Percentiles rank a stretch among this genome's conserved stretches.
Evolutionary conservation across 2,888 invertebrate genomes (phyloP).

Genomic region (Clusia tigrina): DNA sequence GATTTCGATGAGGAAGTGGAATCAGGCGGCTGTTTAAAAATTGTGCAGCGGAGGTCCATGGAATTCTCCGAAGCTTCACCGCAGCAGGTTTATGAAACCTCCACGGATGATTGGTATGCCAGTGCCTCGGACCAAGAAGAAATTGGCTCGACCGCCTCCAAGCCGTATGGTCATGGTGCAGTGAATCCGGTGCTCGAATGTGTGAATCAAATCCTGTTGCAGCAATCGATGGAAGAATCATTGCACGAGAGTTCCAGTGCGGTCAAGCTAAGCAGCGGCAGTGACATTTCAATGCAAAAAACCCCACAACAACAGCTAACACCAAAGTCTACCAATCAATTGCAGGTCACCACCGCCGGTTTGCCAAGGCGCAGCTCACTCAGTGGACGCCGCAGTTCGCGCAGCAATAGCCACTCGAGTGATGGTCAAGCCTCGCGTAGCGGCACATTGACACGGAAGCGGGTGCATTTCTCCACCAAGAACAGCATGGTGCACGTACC

Average conservation of each 20-base stretch:
- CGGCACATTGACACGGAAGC: constrained; percentile 62
- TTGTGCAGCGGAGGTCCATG: constrained; percentile 47
- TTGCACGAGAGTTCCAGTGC: constrained; percentile 33
- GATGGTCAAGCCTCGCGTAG: constrained; percentile 38
- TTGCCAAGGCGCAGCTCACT: constrained; percentile 51
- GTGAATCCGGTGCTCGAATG: constrained; percentile 87
- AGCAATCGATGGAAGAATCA: constrained; percentile 72
- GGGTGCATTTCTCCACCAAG: constrained; percentile 72
- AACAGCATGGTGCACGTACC: constrained; percentile 69
- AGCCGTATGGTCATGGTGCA: constrained; percentile 67
- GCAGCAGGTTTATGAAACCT: constrained; percentile 61
- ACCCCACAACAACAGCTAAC: neutral
- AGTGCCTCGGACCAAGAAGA: constrained; percentile 82
- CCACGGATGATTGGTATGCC: constrained; percentile 79
- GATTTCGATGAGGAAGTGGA: constrained; percentile 47
- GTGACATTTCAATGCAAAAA: neutral
- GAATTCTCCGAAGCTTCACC: constrained; percentile 61
- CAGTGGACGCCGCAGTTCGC: constrained; percentile 48
- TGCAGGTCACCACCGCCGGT: constrained; percentile 24
- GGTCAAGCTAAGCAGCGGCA: neutral
- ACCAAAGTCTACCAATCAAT: constrained; percentile 34
- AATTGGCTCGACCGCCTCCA: constrained; percentile 43
- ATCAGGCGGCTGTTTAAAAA: constrained; percentile 45
- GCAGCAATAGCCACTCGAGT: constrained; percentile 39
- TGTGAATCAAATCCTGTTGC: constrained; percentile 81